Evolutionary conservation across 2,113 vertebrate species (phyloP).

Genomic region (Sceloporus tristichus): DNA sequence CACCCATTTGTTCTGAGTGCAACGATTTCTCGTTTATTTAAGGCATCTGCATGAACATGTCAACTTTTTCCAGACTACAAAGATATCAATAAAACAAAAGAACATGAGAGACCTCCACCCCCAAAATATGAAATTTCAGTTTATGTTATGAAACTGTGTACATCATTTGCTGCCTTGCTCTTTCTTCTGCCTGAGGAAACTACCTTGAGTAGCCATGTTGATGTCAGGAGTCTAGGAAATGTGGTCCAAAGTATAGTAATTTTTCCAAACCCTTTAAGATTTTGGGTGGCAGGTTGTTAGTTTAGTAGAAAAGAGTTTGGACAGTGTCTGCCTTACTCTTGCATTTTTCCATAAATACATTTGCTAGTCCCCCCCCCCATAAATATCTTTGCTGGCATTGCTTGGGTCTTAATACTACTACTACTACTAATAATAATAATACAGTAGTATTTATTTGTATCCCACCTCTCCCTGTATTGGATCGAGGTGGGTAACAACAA

Average conservation of each 20-base stretch:
- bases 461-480: too few species aligned
- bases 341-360: too few species aligned
- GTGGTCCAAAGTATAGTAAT: too few species aligned
- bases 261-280: too few species aligned
- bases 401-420: too few species aligned
- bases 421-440: too few species aligned
- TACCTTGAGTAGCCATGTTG: neutral
- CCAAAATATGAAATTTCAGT: neutral
- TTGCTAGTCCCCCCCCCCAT: too few species aligned
- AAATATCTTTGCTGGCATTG: too few species aligned
- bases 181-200: neutral
- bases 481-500: too few species aligned
- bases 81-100: neutral
- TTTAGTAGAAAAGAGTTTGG: neutral
- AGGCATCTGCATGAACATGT: neutral
- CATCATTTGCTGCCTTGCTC: neutral
- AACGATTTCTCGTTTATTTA: neutral
- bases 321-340: neutral
- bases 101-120: neutral
- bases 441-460: too few species aligned
- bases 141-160: neutral
- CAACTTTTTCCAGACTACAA: neutral
- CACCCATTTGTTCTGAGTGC: neutral
- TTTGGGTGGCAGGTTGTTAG: too few species aligned
- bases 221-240: too few species aligned